Evolutionary conservation across 2,888 invertebrate species (phyloP), one percentile per base, ranked within the genome.

Genomic region (Sceliomorpha sp.): DNA sequence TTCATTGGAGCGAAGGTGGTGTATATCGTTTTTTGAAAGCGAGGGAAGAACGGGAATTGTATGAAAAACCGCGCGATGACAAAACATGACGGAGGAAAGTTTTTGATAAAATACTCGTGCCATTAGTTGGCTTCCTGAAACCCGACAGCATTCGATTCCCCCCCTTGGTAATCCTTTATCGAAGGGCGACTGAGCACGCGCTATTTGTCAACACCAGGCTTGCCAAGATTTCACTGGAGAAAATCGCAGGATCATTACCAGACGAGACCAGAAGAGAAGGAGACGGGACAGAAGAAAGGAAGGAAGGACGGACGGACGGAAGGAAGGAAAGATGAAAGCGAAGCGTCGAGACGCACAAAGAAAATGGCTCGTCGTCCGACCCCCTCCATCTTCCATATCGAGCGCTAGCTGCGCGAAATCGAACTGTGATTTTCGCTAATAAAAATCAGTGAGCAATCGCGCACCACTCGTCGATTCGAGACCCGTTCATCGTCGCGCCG

Each of bases 161-260:
- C 53, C 67, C 40, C 59, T 55, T 59, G 71, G 73, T 77, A 70
- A 76, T 77, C 74, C 73, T 64, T 72, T 72, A 75, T 74, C 77
- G 74, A 77, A 75, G 68, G 71, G 60, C 53, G 70, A 72, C 56
- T 58, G 63, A 70, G 42, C 71, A 69, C 73, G 60, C 58, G 72
- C 73, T 73, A 76, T 80, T 76, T 77, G 76, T 79, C 76, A 77
- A 75, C 72, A 64, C 62, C 50, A 51, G 37, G 48, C 39, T 59
- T 37, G 53, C 55, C 64, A 55, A 59, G 60, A 64, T 60, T 70
- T 70, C 24, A 31, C 45, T 24, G 37, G 36, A 56, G 51, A 67
- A 72, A 73, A 71, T 76, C 69, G 70, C 59, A 50, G 62, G 58
- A 72, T 76, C 78, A 73, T 78, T 78, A 76, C 66, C 50, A 60